Evolutionary conservation across 2,113 vertebrate genomes (phyloP).

Genomic region (Pelecanoides urinatrix): DNA sequence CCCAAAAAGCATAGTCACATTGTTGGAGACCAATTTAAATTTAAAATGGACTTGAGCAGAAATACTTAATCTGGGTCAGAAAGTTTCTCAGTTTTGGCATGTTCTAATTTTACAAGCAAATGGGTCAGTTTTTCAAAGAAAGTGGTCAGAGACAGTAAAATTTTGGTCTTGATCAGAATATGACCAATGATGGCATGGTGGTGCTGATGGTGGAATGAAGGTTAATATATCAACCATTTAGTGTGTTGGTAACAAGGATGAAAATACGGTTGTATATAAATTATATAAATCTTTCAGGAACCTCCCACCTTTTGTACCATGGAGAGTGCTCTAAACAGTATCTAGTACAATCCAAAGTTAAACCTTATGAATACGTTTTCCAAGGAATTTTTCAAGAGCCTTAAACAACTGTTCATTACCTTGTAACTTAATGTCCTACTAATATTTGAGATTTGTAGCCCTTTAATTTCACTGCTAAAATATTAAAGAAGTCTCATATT

Average conservation of each 20-base stretch:
- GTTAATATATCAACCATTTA: not conserved
- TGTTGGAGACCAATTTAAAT: not conserved
- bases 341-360: not conserved
- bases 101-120: not conserved
- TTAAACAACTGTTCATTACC: not conserved
- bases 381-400: not conserved
- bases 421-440: not conserved
- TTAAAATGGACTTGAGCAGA: not conserved
- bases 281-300: not conserved
- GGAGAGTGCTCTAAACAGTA: not conserved
- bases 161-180: not conserved
- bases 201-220: not conserved
- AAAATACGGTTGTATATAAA: not conserved
- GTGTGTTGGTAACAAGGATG: not conserved
- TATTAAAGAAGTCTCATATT: not conserved
- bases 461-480: not conserved
- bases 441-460: not conserved
- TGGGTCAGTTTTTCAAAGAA: not conserved
- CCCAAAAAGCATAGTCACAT: not conserved
- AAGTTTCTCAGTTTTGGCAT: not conserved
- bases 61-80: not conserved
- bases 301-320: not conserved
- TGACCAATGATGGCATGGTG: not conserved
- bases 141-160: not conserved
- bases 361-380: not conserved